Evolutionary conservation across 2,113 vertebrate genomes (phyloP).

Genomic region (Ivindomyrus marchei): DNA sequence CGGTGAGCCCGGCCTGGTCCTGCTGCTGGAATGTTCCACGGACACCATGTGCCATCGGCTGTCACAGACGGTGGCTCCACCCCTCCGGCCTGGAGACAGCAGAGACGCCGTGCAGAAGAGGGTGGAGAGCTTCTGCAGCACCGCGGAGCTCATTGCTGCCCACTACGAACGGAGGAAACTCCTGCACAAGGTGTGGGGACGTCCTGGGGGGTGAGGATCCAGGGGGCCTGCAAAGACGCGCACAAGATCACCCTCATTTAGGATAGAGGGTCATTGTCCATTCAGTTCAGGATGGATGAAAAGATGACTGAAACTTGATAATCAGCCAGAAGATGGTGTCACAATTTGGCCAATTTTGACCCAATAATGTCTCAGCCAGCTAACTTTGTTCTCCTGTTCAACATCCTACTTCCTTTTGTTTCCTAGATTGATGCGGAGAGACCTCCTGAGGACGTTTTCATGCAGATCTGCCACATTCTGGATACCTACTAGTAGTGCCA

Average conservation of each 20-base stretch:
- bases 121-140: slow-evolving; percentile 62
- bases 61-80: slow-evolving; percentile 47
- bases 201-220: background rate
- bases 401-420: slow-evolving; percentile 22
- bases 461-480: slow-evolving; percentile 72
- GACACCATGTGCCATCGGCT: slow-evolving; percentile 72
- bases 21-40: slow-evolving; percentile 75
- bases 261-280: background rate
- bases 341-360: background rate
- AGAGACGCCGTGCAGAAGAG: slow-evolving; percentile 40
- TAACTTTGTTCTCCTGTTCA: background rate
- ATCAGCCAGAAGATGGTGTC: background rate
- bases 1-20: slow-evolving; percentile 69
- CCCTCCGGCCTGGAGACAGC: slow-evolving; percentile 24
- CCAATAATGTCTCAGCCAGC: background rate
- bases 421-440: slow-evolving; percentile 80
- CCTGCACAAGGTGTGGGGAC: slow-evolving; percentile 67
- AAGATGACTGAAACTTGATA: background rate
- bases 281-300: background rate
- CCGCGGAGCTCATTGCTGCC: slow-evolving; percentile 52
- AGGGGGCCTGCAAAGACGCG: background rate
- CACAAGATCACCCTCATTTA: background rate
- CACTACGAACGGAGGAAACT: slow-evolving; percentile 72
- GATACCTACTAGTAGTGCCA: slow-evolving; percentile 61
- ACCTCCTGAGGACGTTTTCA: slow-evolving; percentile 75